A percentile compares a stretch with the other conserved stretches of the same genome.
Conservation (phyloP, 2,113 vertebrate species). For the Phylloscopus whistleri region DNA sequence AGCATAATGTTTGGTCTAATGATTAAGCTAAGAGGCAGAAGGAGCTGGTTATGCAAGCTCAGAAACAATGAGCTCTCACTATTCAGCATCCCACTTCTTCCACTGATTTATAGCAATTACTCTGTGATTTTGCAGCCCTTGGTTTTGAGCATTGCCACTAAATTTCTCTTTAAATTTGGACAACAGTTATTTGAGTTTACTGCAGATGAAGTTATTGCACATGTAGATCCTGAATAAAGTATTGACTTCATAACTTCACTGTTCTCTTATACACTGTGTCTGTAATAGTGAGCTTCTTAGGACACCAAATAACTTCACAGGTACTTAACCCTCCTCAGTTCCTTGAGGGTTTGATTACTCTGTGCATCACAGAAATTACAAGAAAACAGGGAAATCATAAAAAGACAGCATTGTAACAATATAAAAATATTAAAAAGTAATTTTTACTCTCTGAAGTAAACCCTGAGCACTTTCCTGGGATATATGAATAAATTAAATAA, state of each 20-base stretch:
- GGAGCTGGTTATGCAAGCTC: neutral
- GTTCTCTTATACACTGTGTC: neutral
- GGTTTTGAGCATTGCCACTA: neutral
- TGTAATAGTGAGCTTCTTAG: neutral
- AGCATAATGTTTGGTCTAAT: constrained; percentile 20
- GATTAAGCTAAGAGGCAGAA: constrained; percentile 17
- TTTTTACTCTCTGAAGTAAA: neutral
- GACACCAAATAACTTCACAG: neutral
- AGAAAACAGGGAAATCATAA: neutral
- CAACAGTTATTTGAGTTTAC: neutral
- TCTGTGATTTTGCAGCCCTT: neutral
- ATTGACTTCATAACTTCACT: neutral
- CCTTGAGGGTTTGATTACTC: neutral
- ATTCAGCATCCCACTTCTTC: neutral
- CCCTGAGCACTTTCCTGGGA: neutral
- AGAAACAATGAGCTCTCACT: neutral
- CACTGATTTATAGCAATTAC: neutral
- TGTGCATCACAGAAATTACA: neutral
- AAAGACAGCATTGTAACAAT: neutral
- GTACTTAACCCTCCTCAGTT: neutral
- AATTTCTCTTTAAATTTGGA: neutral
- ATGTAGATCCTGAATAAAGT: neutral
- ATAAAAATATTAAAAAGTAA: neutral
- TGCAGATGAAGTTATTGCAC: neutral
- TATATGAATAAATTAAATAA: neutral